These are phyloP conservation scores for Fukomys damarensis DNA, from an alignment of 2,113 vertebrate species.

Conservation along the genomic window DNA sequence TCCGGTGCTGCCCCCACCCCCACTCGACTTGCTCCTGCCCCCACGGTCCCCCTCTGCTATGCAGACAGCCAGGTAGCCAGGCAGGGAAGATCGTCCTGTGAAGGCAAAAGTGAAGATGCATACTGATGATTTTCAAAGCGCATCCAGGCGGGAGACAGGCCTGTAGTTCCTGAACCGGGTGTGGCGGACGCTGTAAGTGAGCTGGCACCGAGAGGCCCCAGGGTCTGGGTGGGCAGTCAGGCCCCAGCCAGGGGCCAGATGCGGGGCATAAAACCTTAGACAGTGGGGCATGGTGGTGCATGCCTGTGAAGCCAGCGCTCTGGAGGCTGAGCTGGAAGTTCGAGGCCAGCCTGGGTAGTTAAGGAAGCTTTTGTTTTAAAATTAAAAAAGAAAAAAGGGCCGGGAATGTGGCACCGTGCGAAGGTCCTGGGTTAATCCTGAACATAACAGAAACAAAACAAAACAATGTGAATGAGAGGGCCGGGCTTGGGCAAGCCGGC, in stretches of 20 bases:
- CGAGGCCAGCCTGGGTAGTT: neutral
- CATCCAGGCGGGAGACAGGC: fast-evolving
- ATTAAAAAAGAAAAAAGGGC: neutral
- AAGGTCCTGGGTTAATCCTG: neutral
- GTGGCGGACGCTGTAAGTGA: neutral
- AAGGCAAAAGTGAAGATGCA: neutral
- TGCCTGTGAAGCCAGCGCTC: neutral
- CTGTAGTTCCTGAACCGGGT: neutral
- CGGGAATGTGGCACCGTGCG: neutral
- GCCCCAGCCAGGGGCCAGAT: neutral
- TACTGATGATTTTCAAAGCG: neutral
- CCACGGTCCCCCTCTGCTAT: too few relatives aligned
- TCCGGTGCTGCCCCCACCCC: fast-evolving
- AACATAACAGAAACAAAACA: neutral
- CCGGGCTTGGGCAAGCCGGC: neutral
- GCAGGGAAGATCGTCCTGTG: too few relatives aligned
- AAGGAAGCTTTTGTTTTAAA: neutral
- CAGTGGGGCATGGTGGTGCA: neutral
- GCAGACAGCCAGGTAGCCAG: too few relatives aligned
- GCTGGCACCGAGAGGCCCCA: neutral
- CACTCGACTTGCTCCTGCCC: neutral
- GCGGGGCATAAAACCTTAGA: neutral
- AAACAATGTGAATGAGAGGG: neutral
- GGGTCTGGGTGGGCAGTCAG: neutral
- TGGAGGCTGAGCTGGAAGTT: neutral